Conservation (phyloP, 2,797 vertebrate species). For the Eulemur rubriventer region DNA sequence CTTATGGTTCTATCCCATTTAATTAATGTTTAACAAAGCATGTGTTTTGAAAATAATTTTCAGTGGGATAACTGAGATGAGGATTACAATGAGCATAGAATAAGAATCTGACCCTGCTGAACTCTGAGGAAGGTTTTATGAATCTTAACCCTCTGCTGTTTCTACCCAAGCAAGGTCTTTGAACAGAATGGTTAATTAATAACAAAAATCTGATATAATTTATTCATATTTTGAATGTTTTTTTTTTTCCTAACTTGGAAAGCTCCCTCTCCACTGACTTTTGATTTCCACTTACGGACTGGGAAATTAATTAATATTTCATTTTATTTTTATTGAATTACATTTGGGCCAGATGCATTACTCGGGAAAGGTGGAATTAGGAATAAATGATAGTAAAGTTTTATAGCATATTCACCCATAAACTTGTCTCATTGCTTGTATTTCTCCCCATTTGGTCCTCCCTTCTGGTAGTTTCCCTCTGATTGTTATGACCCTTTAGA, state of each 20-base stretch:
- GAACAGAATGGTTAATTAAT: slow-evolving; percentile 20
- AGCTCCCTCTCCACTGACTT: background rate
- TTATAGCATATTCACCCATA: background rate
- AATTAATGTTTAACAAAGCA: slow-evolving; percentile 22
- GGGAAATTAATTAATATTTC: slow-evolving; percentile 56
- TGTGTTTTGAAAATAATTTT: slow-evolving; percentile 49
- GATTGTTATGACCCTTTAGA: background rate
- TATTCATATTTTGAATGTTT: slow-evolving; percentile 35
- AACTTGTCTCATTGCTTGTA: background rate
- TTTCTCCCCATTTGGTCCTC: background rate
- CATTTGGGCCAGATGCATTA: slow-evolving; percentile 37
- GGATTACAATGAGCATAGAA: background rate
- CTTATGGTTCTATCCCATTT: background rate
- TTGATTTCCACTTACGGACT: slow-evolving; percentile 33
- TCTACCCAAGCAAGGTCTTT: background rate
- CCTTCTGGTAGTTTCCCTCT: background rate
- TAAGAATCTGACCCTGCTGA: background rate
- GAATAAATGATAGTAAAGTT: slow-evolving; percentile 35
- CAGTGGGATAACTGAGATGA: background rate
- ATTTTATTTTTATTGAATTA: slow-evolving; percentile 58
- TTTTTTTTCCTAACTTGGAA: slow-evolving; percentile 24
- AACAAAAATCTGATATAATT: slow-evolving; percentile 34
- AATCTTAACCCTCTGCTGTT: slow-evolving; percentile 32
- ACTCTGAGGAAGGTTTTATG: background rate
- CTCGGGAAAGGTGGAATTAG: slow-evolving; percentile 6